Conservation (phyloP, 2,888 invertebrate genomes). For the Diloba caeruleocephala region DNA sequence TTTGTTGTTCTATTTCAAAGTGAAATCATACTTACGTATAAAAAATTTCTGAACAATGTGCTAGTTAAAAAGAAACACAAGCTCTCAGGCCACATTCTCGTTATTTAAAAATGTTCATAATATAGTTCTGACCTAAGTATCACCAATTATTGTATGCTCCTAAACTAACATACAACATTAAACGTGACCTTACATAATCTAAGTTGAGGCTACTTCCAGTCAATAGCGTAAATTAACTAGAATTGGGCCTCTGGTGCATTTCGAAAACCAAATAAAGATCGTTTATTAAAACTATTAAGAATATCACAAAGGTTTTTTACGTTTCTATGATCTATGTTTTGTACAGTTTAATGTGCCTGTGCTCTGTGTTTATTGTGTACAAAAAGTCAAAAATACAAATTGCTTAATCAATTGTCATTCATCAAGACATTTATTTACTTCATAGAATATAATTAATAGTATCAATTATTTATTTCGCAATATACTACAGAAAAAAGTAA, state of each 20-base stretch:
- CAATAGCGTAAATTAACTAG: too few relatives aligned
- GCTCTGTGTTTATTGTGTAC: slow-evolving; percentile 4
- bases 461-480: neutral
- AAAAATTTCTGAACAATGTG: slow-evolving; percentile 55
- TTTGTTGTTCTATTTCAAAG: slow-evolving; percentile 59
- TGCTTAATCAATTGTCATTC: neutral
- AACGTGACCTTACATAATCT: too few relatives aligned
- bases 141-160: too few relatives aligned
- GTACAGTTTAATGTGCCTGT: slow-evolving; percentile 9
- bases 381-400: too few relatives aligned
- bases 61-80: slow-evolving; percentile 41
- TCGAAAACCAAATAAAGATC: slow-evolving; percentile 33
- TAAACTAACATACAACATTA: too few relatives aligned
- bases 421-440: slow-evolving; percentile 12
- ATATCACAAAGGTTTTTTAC: slow-evolving; percentile 4
- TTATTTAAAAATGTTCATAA: too few relatives aligned
- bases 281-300: slow-evolving; percentile 3
- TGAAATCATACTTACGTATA: slow-evolving; percentile 50
- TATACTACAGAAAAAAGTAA: neutral
- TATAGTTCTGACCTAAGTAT: too few relatives aligned
- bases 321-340: neutral
- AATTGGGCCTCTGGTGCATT: slow-evolving; percentile 22
- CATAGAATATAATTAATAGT: too few relatives aligned
- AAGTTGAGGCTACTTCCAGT: too few relatives aligned
- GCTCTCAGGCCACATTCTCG: too few relatives aligned